Conservation (phyloP, 2,797 vertebrate species). For the Liparis tanakae region DNA sequence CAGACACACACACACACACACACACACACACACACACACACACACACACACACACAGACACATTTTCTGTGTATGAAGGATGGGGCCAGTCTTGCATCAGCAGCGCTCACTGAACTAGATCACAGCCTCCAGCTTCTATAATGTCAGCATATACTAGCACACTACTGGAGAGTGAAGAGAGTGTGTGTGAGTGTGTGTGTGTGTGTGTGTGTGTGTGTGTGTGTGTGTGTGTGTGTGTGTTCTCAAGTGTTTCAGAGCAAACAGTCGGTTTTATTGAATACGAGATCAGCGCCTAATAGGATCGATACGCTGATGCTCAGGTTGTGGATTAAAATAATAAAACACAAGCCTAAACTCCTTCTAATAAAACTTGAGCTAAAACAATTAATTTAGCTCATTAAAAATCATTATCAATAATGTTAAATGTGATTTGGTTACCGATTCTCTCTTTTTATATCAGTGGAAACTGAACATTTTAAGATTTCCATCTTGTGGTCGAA, state of each 20-base stretch:
- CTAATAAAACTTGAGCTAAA: not conserved
- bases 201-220: not conserved
- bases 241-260: not conserved
- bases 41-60: not conserved
- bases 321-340: not conserved
- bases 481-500: not conserved
- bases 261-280: no score
- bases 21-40: conserved; percentile 26
- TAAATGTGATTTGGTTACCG: not conserved
- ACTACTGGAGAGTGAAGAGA: conserved; percentile 5
- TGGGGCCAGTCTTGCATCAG: conserved; percentile 42
- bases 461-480: not conserved
- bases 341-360: not conserved
- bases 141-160: conserved; percentile 12
- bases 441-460: not conserved
- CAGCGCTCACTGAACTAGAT: conserved; percentile 27
- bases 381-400: not conserved
- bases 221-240: not conserved
- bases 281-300: not conserved
- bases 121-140: conserved; percentile 49
- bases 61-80: no score
- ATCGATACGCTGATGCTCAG: conserved; percentile 24
- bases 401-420: not conserved
- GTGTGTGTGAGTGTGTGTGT: not conserved
- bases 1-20: conserved; percentile 35